Conservation (phyloP, 2,888 invertebrate genomes). For the Drosophila pseudotakahashii region DNA sequence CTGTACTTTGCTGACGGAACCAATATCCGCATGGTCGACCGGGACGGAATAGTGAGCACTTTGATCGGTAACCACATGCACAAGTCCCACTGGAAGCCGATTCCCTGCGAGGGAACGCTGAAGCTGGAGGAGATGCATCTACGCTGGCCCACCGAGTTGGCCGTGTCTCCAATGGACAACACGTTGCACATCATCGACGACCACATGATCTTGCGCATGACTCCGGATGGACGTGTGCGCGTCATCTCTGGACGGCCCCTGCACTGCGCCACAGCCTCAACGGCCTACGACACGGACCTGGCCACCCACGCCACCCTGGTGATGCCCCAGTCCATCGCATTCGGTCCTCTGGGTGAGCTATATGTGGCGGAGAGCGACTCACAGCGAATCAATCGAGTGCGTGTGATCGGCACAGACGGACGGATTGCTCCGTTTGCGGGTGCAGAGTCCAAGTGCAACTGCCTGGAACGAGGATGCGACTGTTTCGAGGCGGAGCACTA, state of each 20-base stretch:
- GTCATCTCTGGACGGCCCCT: constrained; percentile 97
- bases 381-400: constrained; percentile 95
- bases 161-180: constrained; percentile 97
- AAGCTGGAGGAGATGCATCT: constrained; percentile 97
- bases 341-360: constrained; percentile 95
- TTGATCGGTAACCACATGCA: constrained; percentile 97
- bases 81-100: constrained; percentile 96
- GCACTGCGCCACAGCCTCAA: constrained; percentile 94
- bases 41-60: constrained; percentile 96
- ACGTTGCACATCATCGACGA: constrained; percentile 98
- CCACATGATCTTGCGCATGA: constrained; percentile 96
- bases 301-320: constrained; percentile 96
- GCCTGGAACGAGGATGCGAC: constrained; percentile 94
- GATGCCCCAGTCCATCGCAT: constrained; percentile 97
- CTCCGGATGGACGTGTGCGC: constrained; percentile 94
- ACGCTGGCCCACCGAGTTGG: constrained; percentile 97
- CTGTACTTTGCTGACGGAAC: constrained; percentile 98
- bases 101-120: constrained; percentile 95
- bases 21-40: constrained; percentile 95
- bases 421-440: constrained; percentile 97
- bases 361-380: constrained; percentile 98
- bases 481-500: constrained; percentile 97
- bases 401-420: constrained; percentile 96
- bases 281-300: constrained; percentile 92
- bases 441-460: constrained; percentile 96